Conservation (phyloP, 1,140 invertebrate genomes). For the Adoxophyes honmai region DNA sequence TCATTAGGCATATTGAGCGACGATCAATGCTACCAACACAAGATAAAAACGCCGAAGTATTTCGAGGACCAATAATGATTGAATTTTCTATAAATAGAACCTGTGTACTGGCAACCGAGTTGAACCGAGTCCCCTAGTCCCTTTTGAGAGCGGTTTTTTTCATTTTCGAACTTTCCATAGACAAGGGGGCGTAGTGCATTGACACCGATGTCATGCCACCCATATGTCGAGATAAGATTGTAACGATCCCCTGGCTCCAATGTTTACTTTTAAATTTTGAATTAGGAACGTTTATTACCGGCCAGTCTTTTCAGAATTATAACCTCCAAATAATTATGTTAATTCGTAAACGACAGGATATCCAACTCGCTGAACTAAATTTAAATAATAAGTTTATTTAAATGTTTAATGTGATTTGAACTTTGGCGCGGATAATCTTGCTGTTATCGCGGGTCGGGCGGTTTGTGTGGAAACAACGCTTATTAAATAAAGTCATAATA, state of each 20-base stretch:
- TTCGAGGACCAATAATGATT: background rate
- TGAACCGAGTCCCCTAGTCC: constrained; percentile 9
- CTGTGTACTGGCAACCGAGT: background rate
- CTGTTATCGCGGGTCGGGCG: background rate
- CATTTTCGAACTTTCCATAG: constrained; percentile 13
- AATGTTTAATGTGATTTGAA: constrained; percentile 9
- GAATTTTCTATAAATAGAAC: constrained; percentile 10
- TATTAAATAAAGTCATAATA: too few relatives aligned
- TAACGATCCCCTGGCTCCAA: background rate
- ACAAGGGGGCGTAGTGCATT: constrained; percentile 16
- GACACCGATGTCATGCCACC: constrained; percentile 15
- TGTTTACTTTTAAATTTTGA: constrained; percentile 11
- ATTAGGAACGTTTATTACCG: constrained; percentile 1
- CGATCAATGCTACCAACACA: too few relatives aligned
- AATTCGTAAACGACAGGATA: constrained; percentile 4
- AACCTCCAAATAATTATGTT: background rate
- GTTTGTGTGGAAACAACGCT: too few relatives aligned
- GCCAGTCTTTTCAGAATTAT: constrained; percentile 4
- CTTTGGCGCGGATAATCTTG: background rate
- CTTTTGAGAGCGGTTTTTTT: constrained; percentile 18
- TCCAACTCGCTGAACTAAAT: constrained; percentile 2
- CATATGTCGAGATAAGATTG: constrained; percentile 21
- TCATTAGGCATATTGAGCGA: too few relatives aligned
- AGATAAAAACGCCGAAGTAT: too few relatives aligned
- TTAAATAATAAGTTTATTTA: constrained; percentile 7